A percentile compares a stretch with the other conserved stretches of the same genome.
Conservation (phyloP, 2,888 invertebrate species). For the Synanthedon formicaeformis region DNA sequence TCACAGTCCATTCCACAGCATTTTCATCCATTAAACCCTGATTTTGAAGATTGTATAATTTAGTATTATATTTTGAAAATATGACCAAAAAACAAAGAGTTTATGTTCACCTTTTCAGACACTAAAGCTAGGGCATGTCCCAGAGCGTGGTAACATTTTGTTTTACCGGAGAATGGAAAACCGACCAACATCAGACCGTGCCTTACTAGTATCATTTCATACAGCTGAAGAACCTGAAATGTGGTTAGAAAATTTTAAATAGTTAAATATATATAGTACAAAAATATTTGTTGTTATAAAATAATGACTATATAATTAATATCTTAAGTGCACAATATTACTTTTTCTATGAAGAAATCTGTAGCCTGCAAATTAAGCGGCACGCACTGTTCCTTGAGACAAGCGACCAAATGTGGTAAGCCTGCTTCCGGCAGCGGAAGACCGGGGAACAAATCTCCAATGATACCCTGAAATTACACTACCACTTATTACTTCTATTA, state of each 20-base stretch:
- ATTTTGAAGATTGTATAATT: not conserved
- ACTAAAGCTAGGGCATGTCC: constrained; percentile 83
- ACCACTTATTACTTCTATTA: no score
- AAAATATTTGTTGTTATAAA: not conserved
- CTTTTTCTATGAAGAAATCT: constrained; percentile 85
- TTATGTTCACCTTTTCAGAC: constrained; percentile 74
- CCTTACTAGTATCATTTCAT: constrained; percentile 94
- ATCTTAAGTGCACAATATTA: constrained; percentile 9
- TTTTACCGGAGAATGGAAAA: constrained; percentile 92
- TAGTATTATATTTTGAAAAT: not conserved
- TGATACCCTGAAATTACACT: constrained; percentile 77
- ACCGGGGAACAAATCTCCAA: constrained; percentile 94
- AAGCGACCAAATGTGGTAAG: constrained; percentile 69
- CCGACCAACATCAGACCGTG: constrained; percentile 97
- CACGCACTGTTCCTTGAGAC: constrained; percentile 72
- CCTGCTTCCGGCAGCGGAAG: constrained; percentile 83
- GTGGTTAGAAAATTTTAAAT: no score
- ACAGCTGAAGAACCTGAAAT: constrained; percentile 74
- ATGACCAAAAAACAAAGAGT: not conserved
- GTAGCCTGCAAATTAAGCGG: constrained; percentile 86
- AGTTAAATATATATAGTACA: no score
- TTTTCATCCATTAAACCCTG: constrained; percentile 81
- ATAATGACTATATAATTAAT: no score
- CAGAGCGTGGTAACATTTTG: constrained; percentile 84
- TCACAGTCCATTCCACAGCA: constrained; percentile 81